These are phyloP conservation scores for Drosophila subsilvestris DNA, from an alignment of 2,888 invertebrate species.

Conservation along the genomic window DNA sequence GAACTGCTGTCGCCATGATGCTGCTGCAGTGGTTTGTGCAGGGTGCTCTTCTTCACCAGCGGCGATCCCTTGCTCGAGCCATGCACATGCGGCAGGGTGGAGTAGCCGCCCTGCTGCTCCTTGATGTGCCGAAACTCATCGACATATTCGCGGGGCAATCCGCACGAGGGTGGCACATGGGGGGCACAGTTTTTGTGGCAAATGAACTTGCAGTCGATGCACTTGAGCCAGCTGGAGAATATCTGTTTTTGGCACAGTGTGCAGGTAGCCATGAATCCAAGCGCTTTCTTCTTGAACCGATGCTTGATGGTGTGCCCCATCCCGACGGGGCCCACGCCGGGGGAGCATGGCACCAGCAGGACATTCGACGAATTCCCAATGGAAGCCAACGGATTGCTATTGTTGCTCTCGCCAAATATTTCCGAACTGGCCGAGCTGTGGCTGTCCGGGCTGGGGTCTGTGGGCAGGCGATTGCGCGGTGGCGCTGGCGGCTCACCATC, in stretches of 20 bases:
- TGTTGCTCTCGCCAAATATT: slow-evolving; percentile 68
- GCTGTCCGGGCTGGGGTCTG: slow-evolving; percentile 84
- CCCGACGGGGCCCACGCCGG: slow-evolving; percentile 90
- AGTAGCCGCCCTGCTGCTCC: slow-evolving; percentile 77
- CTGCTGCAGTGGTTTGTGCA: slow-evolving; percentile 72
- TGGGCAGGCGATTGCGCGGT: slow-evolving; percentile 81
- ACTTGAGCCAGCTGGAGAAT: slow-evolving; percentile 92
- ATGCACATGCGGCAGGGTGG: slow-evolving; percentile 44
- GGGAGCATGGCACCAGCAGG: slow-evolving; percentile 86
- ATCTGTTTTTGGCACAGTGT: slow-evolving; percentile 95
- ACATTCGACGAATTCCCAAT: slow-evolving; percentile 76
- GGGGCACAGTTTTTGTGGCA: slow-evolving; percentile 91
- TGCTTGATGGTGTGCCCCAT: slow-evolving; percentile 96
- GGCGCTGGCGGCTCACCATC: slow-evolving; percentile 57
- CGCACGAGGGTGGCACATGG: slow-evolving; percentile 96
- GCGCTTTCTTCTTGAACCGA: slow-evolving; percentile 93
- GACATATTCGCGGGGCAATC: slow-evolving; percentile 93
- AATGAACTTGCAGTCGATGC: slow-evolving; percentile 97
- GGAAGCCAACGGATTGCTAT: slow-evolving; percentile 51
- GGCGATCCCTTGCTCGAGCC: slow-evolving; percentile 83
- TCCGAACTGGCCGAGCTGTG: slow-evolving; percentile 82
- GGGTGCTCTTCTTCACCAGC: slow-evolving; percentile 71
- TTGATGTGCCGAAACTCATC: slow-evolving; percentile 91
- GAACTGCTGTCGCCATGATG: slow-evolving; percentile 90
- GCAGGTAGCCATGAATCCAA: slow-evolving; percentile 95